A percentile compares a stretch with the other conserved stretches of the same genome.
phyloP scores from a whole-genome alignment of 2,113 vertebrate genomes.

The Perca schrenkii region DNA sequence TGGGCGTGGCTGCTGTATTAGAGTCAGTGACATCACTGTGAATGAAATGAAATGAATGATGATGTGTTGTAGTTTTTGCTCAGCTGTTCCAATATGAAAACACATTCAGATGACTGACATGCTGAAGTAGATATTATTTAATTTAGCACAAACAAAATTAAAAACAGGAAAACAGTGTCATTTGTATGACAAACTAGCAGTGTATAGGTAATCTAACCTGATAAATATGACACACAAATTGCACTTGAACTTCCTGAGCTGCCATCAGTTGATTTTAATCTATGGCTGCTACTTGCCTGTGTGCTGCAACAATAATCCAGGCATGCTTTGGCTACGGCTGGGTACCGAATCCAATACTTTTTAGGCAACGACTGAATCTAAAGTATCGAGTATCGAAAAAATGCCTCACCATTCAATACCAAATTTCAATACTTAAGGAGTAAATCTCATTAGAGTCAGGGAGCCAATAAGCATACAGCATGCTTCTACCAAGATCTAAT shows the following conservation, averaged over 20 bases:
- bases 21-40: too few relatives aligned
- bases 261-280: constrained; percentile 39
- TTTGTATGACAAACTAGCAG: neutral
- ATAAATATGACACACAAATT: constrained; percentile 49
- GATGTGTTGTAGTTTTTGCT: constrained; percentile 5
- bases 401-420: too few relatives aligned
- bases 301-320: neutral
- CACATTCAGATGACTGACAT: constrained; percentile 12
- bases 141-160: constrained; percentile 22
- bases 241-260: constrained; percentile 14
- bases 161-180: constrained; percentile 28
- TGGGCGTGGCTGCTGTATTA: too few relatives aligned
- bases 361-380: too few relatives aligned
- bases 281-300: constrained; percentile 10
- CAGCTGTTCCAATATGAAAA: neutral
- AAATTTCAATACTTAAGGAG: too few relatives aligned
- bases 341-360: too few relatives aligned
- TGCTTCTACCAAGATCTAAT: too few relatives aligned
- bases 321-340: neutral
- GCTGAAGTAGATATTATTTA: neutral
- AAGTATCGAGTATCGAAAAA: too few relatives aligned
- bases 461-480: too few relatives aligned
- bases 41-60: neutral
- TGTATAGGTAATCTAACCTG: constrained; percentile 11
- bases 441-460: too few relatives aligned